phyloP scores from a whole-genome alignment of 1,140 invertebrate species.

The Trinorchestia longiramus region DNA sequence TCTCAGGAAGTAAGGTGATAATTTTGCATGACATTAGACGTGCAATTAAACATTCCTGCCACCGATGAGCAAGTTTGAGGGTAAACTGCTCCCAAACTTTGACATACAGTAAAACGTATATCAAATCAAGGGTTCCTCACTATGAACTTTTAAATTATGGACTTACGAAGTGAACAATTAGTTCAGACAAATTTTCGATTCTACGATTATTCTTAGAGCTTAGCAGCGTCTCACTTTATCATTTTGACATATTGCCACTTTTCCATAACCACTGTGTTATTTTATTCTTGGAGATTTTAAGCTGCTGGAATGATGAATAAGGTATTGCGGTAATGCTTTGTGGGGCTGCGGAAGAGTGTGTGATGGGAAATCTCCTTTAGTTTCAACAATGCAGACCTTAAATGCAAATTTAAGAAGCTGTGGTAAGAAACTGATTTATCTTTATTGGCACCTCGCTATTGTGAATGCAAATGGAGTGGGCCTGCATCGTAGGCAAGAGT shows the following conservation, averaged over 20 bases:
- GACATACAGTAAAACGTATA: no score
- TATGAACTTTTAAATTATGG: no score
- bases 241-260: not conserved
- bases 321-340: not conserved
- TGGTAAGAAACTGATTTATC: not conserved
- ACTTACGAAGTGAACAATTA: not conserved
- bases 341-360: no score
- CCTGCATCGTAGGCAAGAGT: not conserved
- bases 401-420: not conserved
- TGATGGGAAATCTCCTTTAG: not conserved
- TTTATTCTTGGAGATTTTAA: not conserved
- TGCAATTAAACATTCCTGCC: no score
- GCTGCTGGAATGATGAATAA: not conserved
- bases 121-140: no score
- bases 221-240: not conserved
- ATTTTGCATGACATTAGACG: no score
- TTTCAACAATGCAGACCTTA: not conserved
- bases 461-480: not conserved
- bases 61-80: no score
- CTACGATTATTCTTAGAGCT: no score
- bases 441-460: not conserved
- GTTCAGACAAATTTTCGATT: no score
- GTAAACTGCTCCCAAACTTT: no score
- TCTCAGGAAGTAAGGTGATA: no score
- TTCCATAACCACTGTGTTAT: not conserved